Evolutionary conservation across 2,797 vertebrate genomes (phyloP).

Genomic region (Diplodus sargus): DNA sequence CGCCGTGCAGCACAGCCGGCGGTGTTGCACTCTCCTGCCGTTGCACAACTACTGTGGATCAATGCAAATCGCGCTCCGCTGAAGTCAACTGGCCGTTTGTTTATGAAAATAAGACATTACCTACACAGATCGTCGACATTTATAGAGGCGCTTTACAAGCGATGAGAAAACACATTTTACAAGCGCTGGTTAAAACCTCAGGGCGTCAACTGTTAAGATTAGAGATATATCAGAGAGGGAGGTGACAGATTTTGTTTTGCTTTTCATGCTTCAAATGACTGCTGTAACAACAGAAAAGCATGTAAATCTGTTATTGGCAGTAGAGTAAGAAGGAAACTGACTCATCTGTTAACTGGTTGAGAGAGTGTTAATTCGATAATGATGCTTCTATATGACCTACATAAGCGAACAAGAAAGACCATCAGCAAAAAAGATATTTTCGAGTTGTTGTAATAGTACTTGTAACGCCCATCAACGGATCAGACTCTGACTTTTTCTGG

Average conservation of each 20-base stretch:
- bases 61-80: conserved; percentile 4
- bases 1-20: background rate
- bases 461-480: too few species aligned
- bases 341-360: too few species aligned
- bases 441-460: too few species aligned
- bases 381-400: too few species aligned
- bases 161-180: conserved; percentile 10
- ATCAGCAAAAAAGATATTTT: too few species aligned
- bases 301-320: background rate
- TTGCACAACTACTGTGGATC: background rate
- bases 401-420: too few species aligned
- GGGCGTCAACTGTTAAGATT: background rate
- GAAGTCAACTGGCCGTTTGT: conserved; percentile 3
- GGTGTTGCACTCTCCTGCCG: background rate
- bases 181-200: background rate
- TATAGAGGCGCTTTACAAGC: conserved; percentile 2
- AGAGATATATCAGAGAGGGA: background rate
- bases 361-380: too few species aligned
- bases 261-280: background rate
- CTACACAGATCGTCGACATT: background rate
- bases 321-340: too few species aligned
- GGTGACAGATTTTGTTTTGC: background rate
- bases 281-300: background rate
- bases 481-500: too few species aligned
- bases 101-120: conserved; percentile 19